These are phyloP conservation scores for Tichodroma muraria DNA, from an alignment of 2,113 vertebrate genomes.

Conservation along the genomic window DNA sequence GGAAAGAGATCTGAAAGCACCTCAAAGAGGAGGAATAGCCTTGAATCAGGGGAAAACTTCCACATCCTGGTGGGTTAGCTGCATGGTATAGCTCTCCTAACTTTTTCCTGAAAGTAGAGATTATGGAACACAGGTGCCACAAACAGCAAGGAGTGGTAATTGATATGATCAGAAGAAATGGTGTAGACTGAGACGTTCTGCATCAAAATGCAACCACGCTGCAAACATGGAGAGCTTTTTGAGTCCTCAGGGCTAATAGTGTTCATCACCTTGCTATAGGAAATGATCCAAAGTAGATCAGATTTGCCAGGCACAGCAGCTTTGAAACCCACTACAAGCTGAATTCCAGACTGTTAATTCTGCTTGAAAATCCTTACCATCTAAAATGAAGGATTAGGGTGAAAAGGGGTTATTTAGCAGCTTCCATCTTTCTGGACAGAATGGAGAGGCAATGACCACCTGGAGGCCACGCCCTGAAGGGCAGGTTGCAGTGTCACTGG, in stretches of 20 bases:
- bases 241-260: not conserved
- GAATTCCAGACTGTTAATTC: not conserved
- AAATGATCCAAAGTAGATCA: not conserved
- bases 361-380: not conserved
- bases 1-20: not conserved
- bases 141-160: not conserved
- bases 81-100: not conserved
- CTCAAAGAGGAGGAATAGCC: not conserved
- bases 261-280: not conserved
- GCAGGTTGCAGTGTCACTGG: not conserved
- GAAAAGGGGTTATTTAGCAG: not conserved
- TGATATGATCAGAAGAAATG: not conserved
- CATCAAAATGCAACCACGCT: not conserved
- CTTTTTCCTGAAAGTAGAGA: not conserved
- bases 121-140: not conserved
- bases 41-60: not conserved
- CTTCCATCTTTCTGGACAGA: not conserved
- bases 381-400: not conserved
- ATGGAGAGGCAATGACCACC: not conserved
- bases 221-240: not conserved
- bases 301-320: not conserved
- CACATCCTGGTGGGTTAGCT: accelerated
- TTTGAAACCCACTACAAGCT: not conserved
- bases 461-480: not conserved
- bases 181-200: not conserved